Percentiles rank a stretch among this genome's conserved stretches.
Conservation (phyloP, 2,888 invertebrate species). For the Euplexia lucipara region DNA sequence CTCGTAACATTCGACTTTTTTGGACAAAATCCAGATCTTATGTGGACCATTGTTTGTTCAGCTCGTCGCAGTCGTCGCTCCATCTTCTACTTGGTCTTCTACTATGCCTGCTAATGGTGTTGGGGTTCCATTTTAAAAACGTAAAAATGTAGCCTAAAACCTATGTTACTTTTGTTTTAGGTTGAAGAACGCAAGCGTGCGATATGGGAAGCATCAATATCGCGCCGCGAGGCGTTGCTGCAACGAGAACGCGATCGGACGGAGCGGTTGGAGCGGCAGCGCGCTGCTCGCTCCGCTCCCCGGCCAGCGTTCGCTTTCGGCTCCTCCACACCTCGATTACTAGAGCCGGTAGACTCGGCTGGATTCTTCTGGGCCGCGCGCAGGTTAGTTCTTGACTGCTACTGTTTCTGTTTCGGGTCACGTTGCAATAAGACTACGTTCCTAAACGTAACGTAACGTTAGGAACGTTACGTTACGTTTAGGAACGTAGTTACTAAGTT, state of each 20-base stretch:
- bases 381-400: conserved; percentile 85
- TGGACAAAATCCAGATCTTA: too few relatives aligned
- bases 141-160: not conserved
- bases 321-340: conserved; percentile 96
- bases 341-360: conserved; percentile 95
- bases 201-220: conserved; percentile 97
- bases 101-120: not conserved
- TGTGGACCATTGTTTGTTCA: not conserved
- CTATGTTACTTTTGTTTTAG: conserved; percentile 73
- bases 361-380: conserved; percentile 96
- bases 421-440: conserved; percentile 9
- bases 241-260: conserved; percentile 96
- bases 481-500: too few relatives aligned
- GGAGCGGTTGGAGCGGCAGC: conserved; percentile 95
- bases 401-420: not conserved
- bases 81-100: too few relatives aligned
- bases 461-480: too few relatives aligned
- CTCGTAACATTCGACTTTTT: too few relatives aligned
- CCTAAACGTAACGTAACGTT: too few relatives aligned
- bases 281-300: conserved; percentile 93
- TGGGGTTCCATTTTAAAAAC: not conserved
- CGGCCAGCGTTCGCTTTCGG: conserved; percentile 96
- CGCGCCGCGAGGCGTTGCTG: conserved; percentile 96
- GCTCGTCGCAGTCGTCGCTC: not conserved
- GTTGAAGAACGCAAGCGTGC: conserved; percentile 97